A percentile compares a stretch with the other conserved stretches of the same genome.
phyloP scores from a whole-genome alignment of 2,797 vertebrate genomes.

The Brachyalestes nurse region DNA sequence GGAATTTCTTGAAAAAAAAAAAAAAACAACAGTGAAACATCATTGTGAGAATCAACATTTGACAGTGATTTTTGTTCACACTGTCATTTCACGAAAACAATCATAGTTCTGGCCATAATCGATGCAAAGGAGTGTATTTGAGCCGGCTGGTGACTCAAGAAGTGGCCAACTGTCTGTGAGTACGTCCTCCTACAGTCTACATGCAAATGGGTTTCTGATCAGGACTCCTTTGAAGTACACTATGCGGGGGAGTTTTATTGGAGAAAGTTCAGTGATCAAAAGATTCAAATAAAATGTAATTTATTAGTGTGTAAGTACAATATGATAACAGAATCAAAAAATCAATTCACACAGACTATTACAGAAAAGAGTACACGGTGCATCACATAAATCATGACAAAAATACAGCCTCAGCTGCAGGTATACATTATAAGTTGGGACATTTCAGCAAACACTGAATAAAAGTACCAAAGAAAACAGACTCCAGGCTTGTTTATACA shows the following conservation, averaged over 20 bases:
- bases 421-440: background rate
- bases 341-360: background rate
- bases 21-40: constrained; percentile 40
- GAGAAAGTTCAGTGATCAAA: background rate
- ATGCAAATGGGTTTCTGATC: constrained; percentile 52
- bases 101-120: constrained; percentile 22
- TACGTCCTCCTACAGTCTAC: constrained; percentile 43
- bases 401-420: background rate
- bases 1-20: constrained; percentile 51
- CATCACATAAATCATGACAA: background rate
- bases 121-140: constrained; percentile 16
- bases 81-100: constrained; percentile 43
- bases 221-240: constrained; percentile 19
- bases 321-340: constrained; percentile 8
- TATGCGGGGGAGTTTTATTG: constrained; percentile 6
- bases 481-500: constrained; percentile 3
- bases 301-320: constrained; percentile 3
- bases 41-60: constrained; percentile 55
- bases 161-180: constrained; percentile 25
- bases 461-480: constrained; percentile 17
- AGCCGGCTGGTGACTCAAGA: constrained; percentile 22
- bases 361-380: too few relatives aligned
- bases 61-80: constrained; percentile 48
- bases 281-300: background rate
- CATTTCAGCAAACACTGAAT: constrained; percentile 4